Conservation (phyloP, 2,113 vertebrate species). For the Monarcha castaneiventris region DNA sequence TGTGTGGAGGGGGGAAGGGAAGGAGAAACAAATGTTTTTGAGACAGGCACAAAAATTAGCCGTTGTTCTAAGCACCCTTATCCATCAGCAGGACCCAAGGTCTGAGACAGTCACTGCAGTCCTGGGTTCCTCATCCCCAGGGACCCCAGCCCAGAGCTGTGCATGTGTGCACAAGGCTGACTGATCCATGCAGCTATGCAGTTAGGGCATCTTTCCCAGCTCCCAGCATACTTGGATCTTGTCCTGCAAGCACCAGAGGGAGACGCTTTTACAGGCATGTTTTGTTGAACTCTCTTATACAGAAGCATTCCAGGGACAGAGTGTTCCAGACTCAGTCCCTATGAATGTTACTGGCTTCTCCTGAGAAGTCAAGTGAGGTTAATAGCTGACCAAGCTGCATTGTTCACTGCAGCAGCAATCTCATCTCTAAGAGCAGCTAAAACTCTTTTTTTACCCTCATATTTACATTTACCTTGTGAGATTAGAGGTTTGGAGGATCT, state of each 20-base stretch:
- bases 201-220: not conserved
- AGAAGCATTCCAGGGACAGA: not conserved
- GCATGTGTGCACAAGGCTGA: not conserved
- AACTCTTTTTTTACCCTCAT: not conserved
- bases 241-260: accelerated
- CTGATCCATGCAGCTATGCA: not conserved
- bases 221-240: not conserved
- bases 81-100: not conserved
- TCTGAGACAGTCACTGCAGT: not conserved
- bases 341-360: not conserved
- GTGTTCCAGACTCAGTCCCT: not conserved
- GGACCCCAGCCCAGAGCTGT: not conserved
- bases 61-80: not conserved
- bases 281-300: not conserved
- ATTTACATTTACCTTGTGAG: not conserved
- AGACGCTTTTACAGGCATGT: not conserved
- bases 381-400: not conserved
- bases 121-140: not conserved
- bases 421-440: not conserved
- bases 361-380: not conserved
- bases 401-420: not conserved
- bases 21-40: not conserved
- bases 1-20: not conserved
- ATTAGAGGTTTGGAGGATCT: not conserved
- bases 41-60: not conserved